Conservation (phyloP, 1,140 invertebrate genomes). For the Apis florea region DNA sequence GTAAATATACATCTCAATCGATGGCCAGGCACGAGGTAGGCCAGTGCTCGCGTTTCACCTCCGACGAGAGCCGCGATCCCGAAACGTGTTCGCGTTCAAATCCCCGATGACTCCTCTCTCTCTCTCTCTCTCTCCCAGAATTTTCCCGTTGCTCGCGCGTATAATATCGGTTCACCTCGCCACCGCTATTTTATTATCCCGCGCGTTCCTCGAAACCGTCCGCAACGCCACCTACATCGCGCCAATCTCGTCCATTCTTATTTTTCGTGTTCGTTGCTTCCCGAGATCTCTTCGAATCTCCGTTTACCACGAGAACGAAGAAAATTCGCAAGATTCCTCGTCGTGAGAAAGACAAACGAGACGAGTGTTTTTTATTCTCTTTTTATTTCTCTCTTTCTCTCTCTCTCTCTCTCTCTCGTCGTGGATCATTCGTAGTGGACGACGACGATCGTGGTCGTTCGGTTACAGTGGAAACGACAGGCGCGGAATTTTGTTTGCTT, state of each 20-base stretch:
- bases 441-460: too few relatives aligned
- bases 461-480: too few relatives aligned
- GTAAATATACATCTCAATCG: constrained; percentile 62
- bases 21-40: constrained; percentile 10
- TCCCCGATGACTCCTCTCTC: constrained; percentile 5
- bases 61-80: background rate
- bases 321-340: background rate
- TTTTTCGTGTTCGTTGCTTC: background rate
- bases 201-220: constrained; percentile 2
- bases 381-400: too few relatives aligned
- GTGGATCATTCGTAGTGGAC: too few relatives aligned
- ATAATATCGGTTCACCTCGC: constrained; percentile 38
- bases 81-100: constrained; percentile 32
- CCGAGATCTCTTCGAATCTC: background rate
- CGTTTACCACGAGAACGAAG: background rate
- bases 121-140: constrained; percentile 16
- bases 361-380: too few relatives aligned
- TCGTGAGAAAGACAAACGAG: too few relatives aligned
- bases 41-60: constrained; percentile 21
- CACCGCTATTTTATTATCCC: constrained; percentile 39
- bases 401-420: too few relatives aligned
- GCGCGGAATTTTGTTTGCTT: background rate
- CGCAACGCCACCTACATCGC: constrained; percentile 28
- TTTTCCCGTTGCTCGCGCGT: constrained; percentile 21
- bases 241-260: constrained; percentile 3